phyloP scores from a whole-genome alignment of 1,140 invertebrate genomes.

The Papilio xuthus region DNA sequence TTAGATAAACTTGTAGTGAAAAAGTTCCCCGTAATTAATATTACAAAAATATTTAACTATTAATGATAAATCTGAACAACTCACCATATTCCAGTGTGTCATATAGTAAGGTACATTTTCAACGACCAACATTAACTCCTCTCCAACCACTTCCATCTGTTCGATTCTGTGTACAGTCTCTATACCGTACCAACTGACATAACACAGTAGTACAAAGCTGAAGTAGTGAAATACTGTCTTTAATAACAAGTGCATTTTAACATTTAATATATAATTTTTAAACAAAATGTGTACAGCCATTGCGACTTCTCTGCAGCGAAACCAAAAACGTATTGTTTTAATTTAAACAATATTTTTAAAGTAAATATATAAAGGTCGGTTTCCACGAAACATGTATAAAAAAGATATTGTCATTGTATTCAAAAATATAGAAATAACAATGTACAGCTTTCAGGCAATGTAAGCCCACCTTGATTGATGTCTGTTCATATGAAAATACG shows the following conservation, averaged over 20 bases:
- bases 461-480: neutral
- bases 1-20: neutral
- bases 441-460: neutral
- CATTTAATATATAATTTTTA: neutral
- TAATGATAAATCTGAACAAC: neutral
- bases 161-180: neutral
- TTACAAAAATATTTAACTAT: neutral
- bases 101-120: neutral
- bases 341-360: neutral
- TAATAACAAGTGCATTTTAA: constrained; percentile 29
- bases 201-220: neutral
- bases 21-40: neutral
- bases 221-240: constrained; percentile 43
- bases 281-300: neutral
- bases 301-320: neutral
- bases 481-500: neutral
- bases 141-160: neutral
- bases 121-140: neutral
- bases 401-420: neutral
- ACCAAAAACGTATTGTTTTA: neutral
- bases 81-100: constrained; percentile 19
- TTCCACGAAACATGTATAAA: neutral
- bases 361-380: neutral
- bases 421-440: neutral
- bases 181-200: neutral